Evolutionary conservation across 2,888 invertebrate genomes (phyloP).

Genomic region (Xylota segnis): DNA sequence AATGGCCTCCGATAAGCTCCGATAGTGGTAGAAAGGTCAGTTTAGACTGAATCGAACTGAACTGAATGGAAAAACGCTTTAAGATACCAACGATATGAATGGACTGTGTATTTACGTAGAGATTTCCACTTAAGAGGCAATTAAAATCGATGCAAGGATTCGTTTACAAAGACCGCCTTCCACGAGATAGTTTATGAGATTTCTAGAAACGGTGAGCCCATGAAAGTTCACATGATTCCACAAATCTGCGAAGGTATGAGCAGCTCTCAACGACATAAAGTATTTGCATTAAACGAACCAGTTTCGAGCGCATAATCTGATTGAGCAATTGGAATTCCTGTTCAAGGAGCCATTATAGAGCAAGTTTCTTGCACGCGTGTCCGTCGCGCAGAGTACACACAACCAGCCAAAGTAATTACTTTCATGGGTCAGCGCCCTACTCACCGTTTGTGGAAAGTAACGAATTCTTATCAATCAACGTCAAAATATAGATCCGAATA

Average conservation of each 20-base stretch:
- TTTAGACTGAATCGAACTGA: constrained; percentile 39
- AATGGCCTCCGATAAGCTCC: constrained; percentile 54
- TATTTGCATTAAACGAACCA: constrained; percentile 42
- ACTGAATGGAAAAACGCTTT: constrained; percentile 65
- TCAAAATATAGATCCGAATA: not conserved
- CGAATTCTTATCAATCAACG: constrained; percentile 50
- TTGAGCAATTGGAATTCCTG: constrained; percentile 5
- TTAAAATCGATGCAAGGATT: constrained; percentile 36
- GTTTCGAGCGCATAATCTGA: constrained; percentile 21
- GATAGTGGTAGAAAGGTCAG: constrained; percentile 37
- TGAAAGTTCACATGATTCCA: constrained; percentile 33
- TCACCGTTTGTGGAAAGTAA: not conserved
- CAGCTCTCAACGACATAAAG: constrained; percentile 48
- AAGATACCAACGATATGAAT: constrained; percentile 43
- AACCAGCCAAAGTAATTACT: constrained; percentile 7
- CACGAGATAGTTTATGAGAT: not conserved
- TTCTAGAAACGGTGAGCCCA: constrained; percentile 6
- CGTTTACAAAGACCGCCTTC: not conserved
- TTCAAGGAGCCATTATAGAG: constrained; percentile 1
- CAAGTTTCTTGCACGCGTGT: constrained; percentile 4
- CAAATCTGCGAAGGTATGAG: constrained; percentile 22
- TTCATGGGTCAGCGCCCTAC: constrained; percentile 9
- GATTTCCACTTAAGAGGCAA: constrained; percentile 23
- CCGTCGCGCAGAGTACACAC: constrained; percentile 1
- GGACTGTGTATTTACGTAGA: not conserved